Evolutionary conservation across 2,797 vertebrate genomes (phyloP), one percentile per base, ranked within the genome.

Genomic region (Microctenopoma steveboyesi): DNA sequence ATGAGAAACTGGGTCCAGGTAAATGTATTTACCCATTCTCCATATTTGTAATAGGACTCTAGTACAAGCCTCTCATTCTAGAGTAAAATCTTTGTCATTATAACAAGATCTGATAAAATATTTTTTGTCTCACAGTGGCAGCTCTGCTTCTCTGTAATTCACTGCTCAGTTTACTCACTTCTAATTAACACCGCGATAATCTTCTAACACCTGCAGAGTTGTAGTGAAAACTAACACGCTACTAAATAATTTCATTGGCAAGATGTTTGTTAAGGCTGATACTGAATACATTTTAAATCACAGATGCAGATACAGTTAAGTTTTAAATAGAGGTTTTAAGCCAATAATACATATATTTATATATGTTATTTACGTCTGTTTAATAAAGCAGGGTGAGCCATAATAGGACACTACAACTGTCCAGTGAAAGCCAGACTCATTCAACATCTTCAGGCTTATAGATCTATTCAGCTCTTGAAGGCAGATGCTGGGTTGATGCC

Each of bases 231-330:
- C 72, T 61, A 60, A 72, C 48, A 39, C 65, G 64, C 72, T 67
- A 80, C 46, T 39, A n/a, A 69, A 65, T 30, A 58, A 68, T 79
- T 57, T 79, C 45, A 83, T 70, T 78, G 83, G 79, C 79, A 87
- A 79, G 22, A 63, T 66, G 40, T 48, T 54, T 60, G 73, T 82
- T 74, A 81, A 86, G 83, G 83, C 79, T 74, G 58, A 62, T 58
- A 49, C 60, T 48, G 75, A 72, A 60, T 48, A 46, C 48, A 62
- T 47, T 37, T 60, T 27, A 45, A 52, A 47, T 56, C 15, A 3
- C 80, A 83, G 75, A 70, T 69, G 70, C 60, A 69, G 72, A 48
- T 46, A 46, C 45, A 46, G 7, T 65, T 22, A 22, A 22, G 22
- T 46, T 25, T 30, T 30, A 30, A 30, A 30, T 61, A 56, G 49